Evolutionary conservation across 2,888 invertebrate species (phyloP).

Genomic region (Odontothrips loti): DNA sequence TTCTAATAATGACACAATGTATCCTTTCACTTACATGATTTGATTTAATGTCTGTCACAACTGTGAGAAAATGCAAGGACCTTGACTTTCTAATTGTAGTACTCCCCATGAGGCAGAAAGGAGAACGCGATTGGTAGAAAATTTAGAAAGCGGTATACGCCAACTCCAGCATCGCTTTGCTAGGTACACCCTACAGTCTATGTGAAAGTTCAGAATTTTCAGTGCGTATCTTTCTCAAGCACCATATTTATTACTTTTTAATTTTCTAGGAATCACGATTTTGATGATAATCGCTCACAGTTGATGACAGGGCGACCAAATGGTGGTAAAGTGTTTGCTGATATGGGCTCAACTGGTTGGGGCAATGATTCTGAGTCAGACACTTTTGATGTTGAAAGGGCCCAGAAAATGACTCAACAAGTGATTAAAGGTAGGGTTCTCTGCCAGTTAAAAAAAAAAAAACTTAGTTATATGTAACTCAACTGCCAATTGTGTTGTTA

Average conservation of each 20-base stretch:
- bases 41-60: neutral
- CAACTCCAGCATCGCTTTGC: conserved; percentile 53
- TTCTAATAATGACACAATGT: conserved; percentile 43
- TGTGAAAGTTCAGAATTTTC: conserved; percentile 20
- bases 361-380: conserved; percentile 49
- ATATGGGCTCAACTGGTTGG: conserved; percentile 50
- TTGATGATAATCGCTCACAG: conserved; percentile 43
- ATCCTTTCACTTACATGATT: conserved; percentile 43
- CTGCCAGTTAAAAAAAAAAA: neutral
- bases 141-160: conserved; percentile 55
- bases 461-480: neutral
- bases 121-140: conserved; percentile 57
- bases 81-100: conserved; percentile 44
- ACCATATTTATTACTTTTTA: neutral
- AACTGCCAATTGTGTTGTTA: conserved; percentile 37
- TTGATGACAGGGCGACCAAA: conserved; percentile 41
- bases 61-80: neutral
- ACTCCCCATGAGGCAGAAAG: conserved; percentile 60
- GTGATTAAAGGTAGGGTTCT: neutral
- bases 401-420: conserved; percentile 42
- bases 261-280: conserved; percentile 43
- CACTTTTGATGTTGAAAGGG: conserved; percentile 46
- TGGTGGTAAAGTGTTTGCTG: conserved; percentile 46
- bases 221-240: neutral
- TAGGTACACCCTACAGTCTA: conserved; percentile 31